Evolutionary conservation across 2,888 invertebrate species (phyloP).

Genomic region (Diadromus collaris): DNA sequence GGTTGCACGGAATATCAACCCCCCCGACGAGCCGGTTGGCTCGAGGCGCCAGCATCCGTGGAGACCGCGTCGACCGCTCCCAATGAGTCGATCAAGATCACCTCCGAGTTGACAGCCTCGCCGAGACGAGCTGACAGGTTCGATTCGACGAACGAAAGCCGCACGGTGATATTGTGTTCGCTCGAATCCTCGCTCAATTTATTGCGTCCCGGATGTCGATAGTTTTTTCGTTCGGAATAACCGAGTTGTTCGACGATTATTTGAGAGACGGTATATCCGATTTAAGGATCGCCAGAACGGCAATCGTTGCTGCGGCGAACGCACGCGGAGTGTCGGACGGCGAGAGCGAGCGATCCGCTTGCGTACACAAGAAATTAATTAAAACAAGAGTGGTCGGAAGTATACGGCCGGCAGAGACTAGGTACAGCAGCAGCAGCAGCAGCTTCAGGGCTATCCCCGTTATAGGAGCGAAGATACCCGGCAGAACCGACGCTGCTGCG

Average conservation of each 20-base stretch:
- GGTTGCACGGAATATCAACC: conserved; percentile 19
- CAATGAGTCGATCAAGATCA: not conserved
- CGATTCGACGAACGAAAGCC: not conserved
- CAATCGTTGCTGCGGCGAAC: conserved; percentile 12
- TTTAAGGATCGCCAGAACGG: conserved; percentile 21
- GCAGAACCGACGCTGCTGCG: conserved; percentile 14
- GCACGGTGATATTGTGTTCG: not conserved
- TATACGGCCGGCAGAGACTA: conserved; percentile 14
- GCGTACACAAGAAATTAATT: conserved; percentile 44
- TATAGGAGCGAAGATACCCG: conserved; percentile 26
- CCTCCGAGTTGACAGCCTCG: not conserved
- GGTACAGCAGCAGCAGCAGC: conserved; percentile 4
- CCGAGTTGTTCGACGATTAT: not conserved
- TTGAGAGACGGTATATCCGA: not conserved
- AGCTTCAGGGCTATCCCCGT: conserved; percentile 24
- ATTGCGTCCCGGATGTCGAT: not conserved
- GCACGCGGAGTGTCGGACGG: conserved; percentile 13
- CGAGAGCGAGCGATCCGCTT: conserved; percentile 31
- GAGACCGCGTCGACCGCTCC: not conserved
- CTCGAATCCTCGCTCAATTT: not conserved
- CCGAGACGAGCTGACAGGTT: not conserved
- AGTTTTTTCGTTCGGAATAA: conserved; percentile 1
- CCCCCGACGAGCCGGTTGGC: conserved; percentile 4
- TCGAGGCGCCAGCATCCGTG: not conserved
- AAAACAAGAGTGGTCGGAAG: conserved; percentile 39